Evolutionary conservation across 2,797 vertebrate genomes (phyloP).

Genomic region (Spondyliosoma cantharus): DNA sequence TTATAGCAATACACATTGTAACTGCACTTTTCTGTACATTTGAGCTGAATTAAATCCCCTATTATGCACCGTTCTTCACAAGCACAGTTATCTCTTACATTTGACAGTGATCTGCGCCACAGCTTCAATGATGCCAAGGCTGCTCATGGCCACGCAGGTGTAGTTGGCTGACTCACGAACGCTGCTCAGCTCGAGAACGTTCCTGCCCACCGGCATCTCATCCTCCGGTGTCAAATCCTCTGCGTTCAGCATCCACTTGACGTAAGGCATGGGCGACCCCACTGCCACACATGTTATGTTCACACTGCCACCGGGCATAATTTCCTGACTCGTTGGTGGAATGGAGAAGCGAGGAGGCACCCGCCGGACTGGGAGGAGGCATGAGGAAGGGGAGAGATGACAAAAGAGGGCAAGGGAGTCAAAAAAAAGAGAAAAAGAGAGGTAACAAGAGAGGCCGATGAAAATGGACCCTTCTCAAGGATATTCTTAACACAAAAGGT

Average conservation of each 20-base stretch:
- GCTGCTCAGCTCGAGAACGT: constrained; percentile 95
- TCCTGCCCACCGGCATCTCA: constrained; percentile 99
- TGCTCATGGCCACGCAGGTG: constrained; percentile 99
- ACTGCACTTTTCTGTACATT: neutral
- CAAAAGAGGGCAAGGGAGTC: constrained; percentile 80
- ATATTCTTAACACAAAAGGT: constrained; percentile 79
- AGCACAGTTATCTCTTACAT: constrained; percentile 87
- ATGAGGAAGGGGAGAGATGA: constrained; percentile 79
- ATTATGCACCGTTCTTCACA: neutral
- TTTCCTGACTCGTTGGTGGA: constrained; percentile 96
- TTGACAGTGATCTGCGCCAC: constrained; percentile 99
- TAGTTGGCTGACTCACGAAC: constrained; percentile 99
- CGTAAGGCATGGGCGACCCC: constrained; percentile 98
- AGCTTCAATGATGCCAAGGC: constrained; percentile 96
- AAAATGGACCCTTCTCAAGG: constrained; percentile 84
- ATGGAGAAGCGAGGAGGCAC: constrained; percentile 99
- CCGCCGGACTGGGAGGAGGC: constrained; percentile 92
- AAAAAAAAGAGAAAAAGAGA: constrained; percentile 83
- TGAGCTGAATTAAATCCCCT: neutral
- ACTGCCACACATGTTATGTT: constrained; percentile 99
- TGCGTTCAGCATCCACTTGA: constrained; percentile 98
- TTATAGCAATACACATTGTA: neutral
- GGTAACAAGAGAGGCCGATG: constrained; percentile 89
- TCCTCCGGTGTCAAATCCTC: constrained; percentile 98
- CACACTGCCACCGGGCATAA: constrained; percentile 98